Base-by-base conservation (phyloP, 2,797 vertebrate species). In the Amblyraja radiata region DNA sequence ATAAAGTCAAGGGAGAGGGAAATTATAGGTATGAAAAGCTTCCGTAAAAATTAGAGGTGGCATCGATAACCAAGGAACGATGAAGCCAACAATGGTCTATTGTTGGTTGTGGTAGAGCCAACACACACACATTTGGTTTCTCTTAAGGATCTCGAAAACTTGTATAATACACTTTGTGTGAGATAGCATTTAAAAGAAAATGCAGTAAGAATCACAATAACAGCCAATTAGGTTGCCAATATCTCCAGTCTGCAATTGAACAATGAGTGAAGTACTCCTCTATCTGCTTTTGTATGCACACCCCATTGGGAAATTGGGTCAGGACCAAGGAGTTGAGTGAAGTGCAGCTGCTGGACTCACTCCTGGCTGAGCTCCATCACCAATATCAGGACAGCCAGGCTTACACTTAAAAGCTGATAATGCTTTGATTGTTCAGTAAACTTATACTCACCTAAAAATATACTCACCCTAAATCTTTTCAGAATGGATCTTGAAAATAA, bases 261-360 rank as follows among this genome's bases (percentile, higher is more conserved):
- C 90, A 73, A 23, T 73, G 46, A 76, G 68, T 54, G 71, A 92
- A 74, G 16, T 76, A 73, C 71, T 92, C 28, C 73, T 76, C 68
- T 54, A 74, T 76, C 90, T 46, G 23, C 25, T 73, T 23, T 54
- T 73, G 39, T 9, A 76, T 23, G n/a, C 68, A 54, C 11, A 74
- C 76, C 71, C 90, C 68, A 92, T 28, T 76, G 90, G 71, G 54
- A 88, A 54, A 73, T 74, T 18, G 90, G 90, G 90, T 76, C 90
- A 76, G 71, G 36, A 76, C 28, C 71, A 92, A 39, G 39, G 71
- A 54, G 13, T 11, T 58, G 68, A 74, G 11, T 54, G 23, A 92
- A 54, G 25, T 92, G 11, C 90, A 92, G 90, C 71, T 92, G 90
- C 71, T 54, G 73, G 32, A 74, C 90, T 73, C 90, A 74, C 39